phyloP scores from a whole-genome alignment of 2,113 vertebrate genomes.

The Catharus bicknelli region DNA sequence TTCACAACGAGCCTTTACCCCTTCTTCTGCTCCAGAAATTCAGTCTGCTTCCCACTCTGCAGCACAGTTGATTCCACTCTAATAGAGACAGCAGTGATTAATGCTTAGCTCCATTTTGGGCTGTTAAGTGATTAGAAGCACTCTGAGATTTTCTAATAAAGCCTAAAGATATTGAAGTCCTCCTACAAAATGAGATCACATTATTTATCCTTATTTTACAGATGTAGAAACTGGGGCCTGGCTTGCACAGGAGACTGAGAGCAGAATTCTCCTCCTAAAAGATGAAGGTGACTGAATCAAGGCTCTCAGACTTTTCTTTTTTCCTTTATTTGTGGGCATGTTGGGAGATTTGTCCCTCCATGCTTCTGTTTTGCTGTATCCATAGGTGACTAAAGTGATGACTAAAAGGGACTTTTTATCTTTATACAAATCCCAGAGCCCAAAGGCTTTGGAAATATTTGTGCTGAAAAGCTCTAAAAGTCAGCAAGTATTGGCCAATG shows the following conservation, averaged over 20 bases:
- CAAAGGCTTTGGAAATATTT: background rate
- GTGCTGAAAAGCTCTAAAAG: background rate
- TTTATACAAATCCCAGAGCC: background rate
- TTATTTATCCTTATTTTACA: slow-evolving; percentile 1
- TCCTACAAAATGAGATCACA: background rate
- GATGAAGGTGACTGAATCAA: background rate
- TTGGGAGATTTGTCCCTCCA: background rate
- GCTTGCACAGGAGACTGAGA: background rate
- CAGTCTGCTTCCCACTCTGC: background rate
- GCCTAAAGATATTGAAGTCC: background rate
- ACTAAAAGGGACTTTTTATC: no score
- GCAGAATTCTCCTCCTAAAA: background rate
- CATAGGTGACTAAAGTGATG: background rate
- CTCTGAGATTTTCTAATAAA: background rate
- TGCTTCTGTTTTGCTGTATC: background rate
- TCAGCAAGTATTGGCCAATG: background rate
- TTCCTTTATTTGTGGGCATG: background rate
- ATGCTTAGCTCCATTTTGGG: background rate
- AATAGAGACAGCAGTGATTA: background rate
- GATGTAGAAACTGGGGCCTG: background rate
- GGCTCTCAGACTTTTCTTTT: background rate
- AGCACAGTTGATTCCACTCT: background rate
- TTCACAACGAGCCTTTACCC: background rate
- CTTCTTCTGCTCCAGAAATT: background rate
- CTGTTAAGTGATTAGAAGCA: background rate